phyloP scores from a whole-genome alignment of 23 tunicate genomes.

The Styela clava region DNA sequence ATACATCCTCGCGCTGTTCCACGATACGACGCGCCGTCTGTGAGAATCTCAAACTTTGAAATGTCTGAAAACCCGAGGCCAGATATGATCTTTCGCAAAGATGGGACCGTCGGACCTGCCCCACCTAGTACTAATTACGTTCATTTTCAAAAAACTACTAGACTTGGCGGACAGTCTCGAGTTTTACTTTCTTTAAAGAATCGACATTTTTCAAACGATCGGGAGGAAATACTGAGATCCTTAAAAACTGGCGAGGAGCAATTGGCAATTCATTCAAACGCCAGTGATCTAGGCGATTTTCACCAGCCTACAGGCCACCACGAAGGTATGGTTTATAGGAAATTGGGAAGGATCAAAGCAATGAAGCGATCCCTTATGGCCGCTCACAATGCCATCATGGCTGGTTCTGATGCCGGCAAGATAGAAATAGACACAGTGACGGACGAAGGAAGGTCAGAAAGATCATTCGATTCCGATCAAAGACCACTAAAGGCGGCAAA shows the following conservation, averaged over 20 bases:
- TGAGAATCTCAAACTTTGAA: slow-evolving; percentile 25
- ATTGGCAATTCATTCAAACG: neutral
- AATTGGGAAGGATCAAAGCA: slow-evolving; percentile 20
- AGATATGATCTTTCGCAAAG: slow-evolving; percentile 8
- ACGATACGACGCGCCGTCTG: slow-evolving; percentile 8
- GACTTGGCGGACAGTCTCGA: slow-evolving; percentile 27
- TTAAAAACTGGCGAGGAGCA: neutral
- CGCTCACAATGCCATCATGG: slow-evolving; percentile 20
- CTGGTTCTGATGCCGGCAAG: neutral
- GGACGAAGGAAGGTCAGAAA: slow-evolving; percentile 23
- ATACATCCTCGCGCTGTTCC: slow-evolving; percentile 3
- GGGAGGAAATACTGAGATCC: neutral
- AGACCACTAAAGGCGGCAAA: neutral
- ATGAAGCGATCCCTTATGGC: slow-evolving; percentile 20
- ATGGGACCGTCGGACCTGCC: slow-evolving; percentile 28
- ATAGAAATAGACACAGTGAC: slow-evolving; percentile 17
- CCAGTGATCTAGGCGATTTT: neutral
- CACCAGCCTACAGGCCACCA: slow-evolving; percentile 4
- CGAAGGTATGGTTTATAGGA: slow-evolving; percentile 14
- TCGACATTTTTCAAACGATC: neutral
- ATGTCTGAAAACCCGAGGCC: slow-evolving; percentile 19
- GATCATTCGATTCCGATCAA: slow-evolving; percentile 20
- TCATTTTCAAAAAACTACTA: slow-evolving; percentile 21
- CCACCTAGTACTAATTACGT: slow-evolving; percentile 30
- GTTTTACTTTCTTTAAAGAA: slow-evolving; percentile 11